Base-by-base conservation (phyloP, 2,888 invertebrate species). In the Gerosis bhagava region DNA sequence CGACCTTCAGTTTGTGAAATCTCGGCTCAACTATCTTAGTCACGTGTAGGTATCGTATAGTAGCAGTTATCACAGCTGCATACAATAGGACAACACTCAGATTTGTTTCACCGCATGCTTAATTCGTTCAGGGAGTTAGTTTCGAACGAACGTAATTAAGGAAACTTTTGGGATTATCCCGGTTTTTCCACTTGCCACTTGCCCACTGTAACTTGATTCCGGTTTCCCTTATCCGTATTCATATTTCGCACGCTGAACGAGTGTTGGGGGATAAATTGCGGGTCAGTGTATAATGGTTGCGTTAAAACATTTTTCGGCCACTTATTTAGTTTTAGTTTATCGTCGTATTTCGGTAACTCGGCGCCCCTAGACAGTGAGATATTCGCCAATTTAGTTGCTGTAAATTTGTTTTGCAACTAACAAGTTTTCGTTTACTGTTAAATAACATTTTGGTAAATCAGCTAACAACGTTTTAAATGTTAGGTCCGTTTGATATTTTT, bases 81-180 rank as follows among this genome's bases (percentile, higher is more conserved):
- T 25, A 13, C 29, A 31, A 19, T 50, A 54, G 62, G 59, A 62
- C 64, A 58, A 61, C 64, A 35, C 39, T 50, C 53, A 50, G 49
- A 51, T 47, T 50, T 51, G 53, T 81, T 77, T 74, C 69, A 70
- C 69, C 62, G 72, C 59, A 55, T 70, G 69, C 76, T 73, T 82
- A 83, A 83, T 86, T 80, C 79, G 81, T 75, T 81, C 66, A 63
- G 86, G 86, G 84, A 84, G 77, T 76, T 82, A 83, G 77, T 81
- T 82, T 70, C 67, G 69, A 75, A 75, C 73, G 73, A 73, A 77
- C 72, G 75, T 83, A 86, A 87, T 87, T 87, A 87, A 74, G 75
- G 73, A 80, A 87, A 87, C 71, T 87, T 87, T 87, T 81, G 71
- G 73, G 79, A 86, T 87, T 87, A 87, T 77, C 73, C 69, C 72